Evolutionary conservation across 2,888 invertebrate species (phyloP).

Genomic region (Sialis fuliginosa): DNA sequence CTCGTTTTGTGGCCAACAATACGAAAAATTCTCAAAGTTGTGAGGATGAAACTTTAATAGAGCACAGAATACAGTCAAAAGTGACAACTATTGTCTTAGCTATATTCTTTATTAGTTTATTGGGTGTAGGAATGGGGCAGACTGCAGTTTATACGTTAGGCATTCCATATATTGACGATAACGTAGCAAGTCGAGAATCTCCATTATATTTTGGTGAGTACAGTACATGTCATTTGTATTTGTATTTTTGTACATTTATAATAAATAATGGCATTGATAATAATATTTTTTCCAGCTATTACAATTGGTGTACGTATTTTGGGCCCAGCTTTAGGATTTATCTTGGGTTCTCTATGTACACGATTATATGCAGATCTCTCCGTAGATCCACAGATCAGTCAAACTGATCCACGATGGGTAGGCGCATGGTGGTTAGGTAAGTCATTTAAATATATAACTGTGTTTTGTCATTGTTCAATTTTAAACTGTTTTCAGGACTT

Average conservation of each 20-base stretch:
- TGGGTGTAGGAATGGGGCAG: conserved; percentile 82
- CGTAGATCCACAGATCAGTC: conserved; percentile 52
- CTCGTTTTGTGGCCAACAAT: conserved; percentile 1
- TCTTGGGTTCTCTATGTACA: conserved; percentile 77
- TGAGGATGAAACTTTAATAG: conserved; percentile 39
- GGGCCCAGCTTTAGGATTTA: conserved; percentile 79
- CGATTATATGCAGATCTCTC: conserved; percentile 71
- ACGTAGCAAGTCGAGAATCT: conserved; percentile 80
- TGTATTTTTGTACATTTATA: background rate
- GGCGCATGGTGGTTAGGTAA: conserved; percentile 96
- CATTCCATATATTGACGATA: conserved; percentile 87
- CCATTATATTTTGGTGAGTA: conserved; percentile 75
- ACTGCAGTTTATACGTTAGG: conserved; percentile 85
- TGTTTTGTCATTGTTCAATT: no score
- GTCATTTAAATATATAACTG: no score
- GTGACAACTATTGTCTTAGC: conserved; percentile 68
- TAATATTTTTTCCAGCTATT: conserved; percentile 42
- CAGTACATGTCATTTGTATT: background rate
- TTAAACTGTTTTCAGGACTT: conserved; percentile 38
- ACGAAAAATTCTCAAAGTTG: conserved; percentile 21
- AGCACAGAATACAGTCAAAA: conserved; percentile 51
- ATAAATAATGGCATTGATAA: background rate
- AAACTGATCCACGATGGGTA: conserved; percentile 77
- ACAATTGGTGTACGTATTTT: conserved; percentile 82
- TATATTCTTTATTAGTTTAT: conserved; percentile 73